Percentiles rank a stretch among this genome's conserved stretches.
Evolutionary conservation across 2,888 invertebrate species (phyloP).

Genomic region (Drosophila parthenogenetica): DNA sequence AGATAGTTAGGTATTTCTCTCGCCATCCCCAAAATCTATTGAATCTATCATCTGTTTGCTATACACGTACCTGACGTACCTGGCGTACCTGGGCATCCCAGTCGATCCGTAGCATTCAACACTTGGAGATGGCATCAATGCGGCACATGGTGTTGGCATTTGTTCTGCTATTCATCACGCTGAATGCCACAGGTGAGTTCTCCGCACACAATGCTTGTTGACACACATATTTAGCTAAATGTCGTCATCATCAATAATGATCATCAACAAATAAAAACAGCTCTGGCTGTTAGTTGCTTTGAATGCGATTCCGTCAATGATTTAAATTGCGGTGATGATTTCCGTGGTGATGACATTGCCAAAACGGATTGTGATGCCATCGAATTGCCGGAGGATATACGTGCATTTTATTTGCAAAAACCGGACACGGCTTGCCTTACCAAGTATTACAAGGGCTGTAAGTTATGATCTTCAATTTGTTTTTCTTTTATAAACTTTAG

Average conservation of each 20-base stretch:
- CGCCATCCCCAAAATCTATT: conserved; percentile 1
- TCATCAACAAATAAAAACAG: conserved; percentile 48
- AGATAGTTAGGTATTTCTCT: not conserved
- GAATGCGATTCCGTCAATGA: conserved; percentile 82
- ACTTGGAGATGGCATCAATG: conserved; percentile 14
- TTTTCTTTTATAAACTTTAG: too few species aligned
- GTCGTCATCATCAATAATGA: conserved; percentile 59
- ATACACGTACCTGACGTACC: conserved; percentile 27
- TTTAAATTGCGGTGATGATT: conserved; percentile 72
- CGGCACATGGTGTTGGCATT: conserved; percentile 49
- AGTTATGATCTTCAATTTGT: too few species aligned
- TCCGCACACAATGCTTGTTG: conserved; percentile 41
- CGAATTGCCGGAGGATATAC: conserved; percentile 71
- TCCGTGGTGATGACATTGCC: conserved; percentile 69
- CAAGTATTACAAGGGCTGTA: conserved; percentile 75
- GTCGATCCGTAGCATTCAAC: conserved; percentile 17
- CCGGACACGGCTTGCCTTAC: conserved; percentile 81
- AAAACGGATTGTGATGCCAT: conserved; percentile 75
- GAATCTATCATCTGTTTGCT: conserved; percentile 29
- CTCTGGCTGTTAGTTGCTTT: conserved; percentile 79
- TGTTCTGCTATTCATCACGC: conserved; percentile 57
- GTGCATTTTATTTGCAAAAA: conserved; percentile 51
- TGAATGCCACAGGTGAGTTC: conserved; percentile 63
- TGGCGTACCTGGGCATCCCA: conserved; percentile 39
- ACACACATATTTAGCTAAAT: conserved; percentile 62